Base-by-base conservation (phyloP, 2,113 vertebrate genomes). In the Hydrolagus affinis region DNA sequence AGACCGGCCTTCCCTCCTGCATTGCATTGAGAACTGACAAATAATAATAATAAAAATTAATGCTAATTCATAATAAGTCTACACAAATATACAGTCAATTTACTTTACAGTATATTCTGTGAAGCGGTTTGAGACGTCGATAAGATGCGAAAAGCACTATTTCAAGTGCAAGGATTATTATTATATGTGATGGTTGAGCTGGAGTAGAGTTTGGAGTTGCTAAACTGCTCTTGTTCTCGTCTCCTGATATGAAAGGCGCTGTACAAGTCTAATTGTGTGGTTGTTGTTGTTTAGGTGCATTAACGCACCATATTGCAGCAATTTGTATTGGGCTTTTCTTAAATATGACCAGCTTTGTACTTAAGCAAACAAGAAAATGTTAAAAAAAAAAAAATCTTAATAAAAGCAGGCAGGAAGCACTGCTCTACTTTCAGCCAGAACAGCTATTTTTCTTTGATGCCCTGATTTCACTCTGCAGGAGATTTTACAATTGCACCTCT, bases 381-480 rank as follows among this genome's bases (percentile, higher is more conserved):
- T n/a, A n/a, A n/a, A n/a, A 62, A 62, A 80, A 28, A 23, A 62
- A 80, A 28, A 12, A 25, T 62, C 57, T 28, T 80, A 62, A 62
- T 14, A 62, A 62, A 60, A 80, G 17, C n/a, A 62, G 15, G 56
- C 76, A 80, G 23, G 76, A 28, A 14, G 60, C 12, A 62, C 11
- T 62, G n/a, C 8, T 83, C 15, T 66, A 30, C 23, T 66, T 64
- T 57, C 19, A 66, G 25, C 60, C 11, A 19, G 78, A 62, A 28
- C 64, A 32, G 15, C 62, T 19, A 8, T 23, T 15, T 80, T 78
- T 28, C 57, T 83, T 68, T 66, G 78, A 66, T 83, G 62, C 78
- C 78, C 60, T 83, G 78, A 83, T 83, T 66, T 83, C 23, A 28
- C 25, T 32, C 60, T 66, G 62, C 78, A 32, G 62, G 78, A 83